phyloP scores from a whole-genome alignment of 1,140 invertebrate genomes.

The Reticulitermes speratus region DNA sequence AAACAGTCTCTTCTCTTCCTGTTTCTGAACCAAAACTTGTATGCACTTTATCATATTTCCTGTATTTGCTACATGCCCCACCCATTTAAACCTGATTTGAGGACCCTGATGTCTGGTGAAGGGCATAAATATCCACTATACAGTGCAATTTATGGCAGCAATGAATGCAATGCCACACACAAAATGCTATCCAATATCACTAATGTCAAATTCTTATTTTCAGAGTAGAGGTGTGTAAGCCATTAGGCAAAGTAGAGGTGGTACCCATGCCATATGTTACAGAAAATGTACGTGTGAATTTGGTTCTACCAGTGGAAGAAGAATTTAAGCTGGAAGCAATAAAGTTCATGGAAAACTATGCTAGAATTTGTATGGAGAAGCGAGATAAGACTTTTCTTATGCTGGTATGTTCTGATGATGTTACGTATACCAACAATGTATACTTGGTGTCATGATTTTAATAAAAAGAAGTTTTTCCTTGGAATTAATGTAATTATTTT shows the following conservation, averaged over 20 bases:
- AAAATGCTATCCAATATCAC: too few species aligned
- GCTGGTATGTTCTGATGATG: conserved; percentile 47
- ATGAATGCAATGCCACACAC: too few species aligned
- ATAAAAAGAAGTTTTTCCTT: background rate
- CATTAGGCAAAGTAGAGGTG: conserved; percentile 80
- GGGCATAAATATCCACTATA: too few species aligned
- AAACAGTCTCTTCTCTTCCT: too few species aligned
- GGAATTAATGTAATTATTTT: background rate
- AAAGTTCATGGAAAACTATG: conserved; percentile 70
- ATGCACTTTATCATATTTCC: too few species aligned
- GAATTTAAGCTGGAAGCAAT: conserved; percentile 53
- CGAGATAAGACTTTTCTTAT: conserved; percentile 76
- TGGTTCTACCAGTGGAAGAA: conserved; percentile 66
- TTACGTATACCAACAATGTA: background rate
- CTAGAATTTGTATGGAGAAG: conserved; percentile 68
- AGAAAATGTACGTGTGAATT: conserved; percentile 76
- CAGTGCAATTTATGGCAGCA: too few species aligned
- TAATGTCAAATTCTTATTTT: conserved; percentile 22
- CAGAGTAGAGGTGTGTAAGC: conserved; percentile 70
- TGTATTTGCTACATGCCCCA: too few species aligned
- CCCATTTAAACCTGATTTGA: too few species aligned
- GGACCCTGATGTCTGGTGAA: too few species aligned
- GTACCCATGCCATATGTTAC: conserved; percentile 88
- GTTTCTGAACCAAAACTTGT: too few species aligned
- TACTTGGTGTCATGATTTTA: background rate